phyloP scores from a whole-genome alignment of 1,140 invertebrate species.

The Augochlora pura region DNA sequence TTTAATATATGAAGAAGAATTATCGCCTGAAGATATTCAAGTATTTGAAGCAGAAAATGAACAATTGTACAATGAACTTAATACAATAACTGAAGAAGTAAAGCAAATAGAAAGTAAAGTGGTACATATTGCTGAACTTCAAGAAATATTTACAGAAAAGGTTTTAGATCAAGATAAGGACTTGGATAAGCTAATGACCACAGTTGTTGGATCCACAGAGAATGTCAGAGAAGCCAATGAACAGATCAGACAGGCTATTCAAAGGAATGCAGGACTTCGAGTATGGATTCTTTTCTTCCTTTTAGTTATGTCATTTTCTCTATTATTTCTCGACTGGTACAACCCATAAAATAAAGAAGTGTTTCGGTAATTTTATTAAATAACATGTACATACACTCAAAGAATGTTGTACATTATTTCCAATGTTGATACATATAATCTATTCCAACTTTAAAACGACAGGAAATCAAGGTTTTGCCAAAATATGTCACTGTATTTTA shows the following conservation, averaged over 20 bases:
- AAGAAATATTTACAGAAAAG: constrained; percentile 98
- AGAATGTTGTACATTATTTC: constrained; percentile 26
- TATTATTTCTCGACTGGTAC: constrained; percentile 99
- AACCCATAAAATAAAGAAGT: constrained; percentile 87
- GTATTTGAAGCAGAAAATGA: constrained; percentile 94
- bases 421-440: neutral
- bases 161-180: constrained; percentile 97
- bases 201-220: constrained; percentile 94
- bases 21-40: constrained; percentile 93
- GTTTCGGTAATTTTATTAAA: constrained; percentile 15
- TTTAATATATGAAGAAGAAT: constrained; percentile 81
- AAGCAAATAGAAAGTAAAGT: constrained; percentile 95
- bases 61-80: constrained; percentile 91
- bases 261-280: constrained; percentile 95
- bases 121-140: constrained; percentile 96
- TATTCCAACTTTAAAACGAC: neutral
- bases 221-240: constrained; percentile 98
- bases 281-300: constrained; percentile 98
- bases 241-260: constrained; percentile 97
- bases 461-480: constrained; percentile 61
- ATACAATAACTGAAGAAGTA: constrained; percentile 87
- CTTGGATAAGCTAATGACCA: constrained; percentile 93
- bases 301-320: constrained; percentile 96
- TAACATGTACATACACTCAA: constrained; percentile 11
- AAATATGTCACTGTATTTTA: constrained; percentile 77